Evolutionary conservation across 2,797 vertebrate genomes (phyloP).

Genomic region (Cryptoprocta ferox): DNA sequence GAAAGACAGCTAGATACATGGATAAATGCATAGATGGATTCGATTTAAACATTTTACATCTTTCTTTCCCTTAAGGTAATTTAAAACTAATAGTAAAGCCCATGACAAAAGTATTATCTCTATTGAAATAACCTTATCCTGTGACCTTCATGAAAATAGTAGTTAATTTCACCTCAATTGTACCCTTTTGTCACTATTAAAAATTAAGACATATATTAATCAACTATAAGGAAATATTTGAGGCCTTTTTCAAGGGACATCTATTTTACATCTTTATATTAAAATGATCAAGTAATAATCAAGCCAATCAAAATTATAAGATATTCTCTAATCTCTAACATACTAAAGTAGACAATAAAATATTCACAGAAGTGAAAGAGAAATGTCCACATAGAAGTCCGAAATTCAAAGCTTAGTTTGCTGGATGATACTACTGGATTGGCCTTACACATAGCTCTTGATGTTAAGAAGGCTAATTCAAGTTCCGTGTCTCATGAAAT

Average conservation of each 20-base stretch:
- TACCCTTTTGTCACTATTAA: neutral
- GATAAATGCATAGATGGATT: neutral
- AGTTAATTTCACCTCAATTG: neutral
- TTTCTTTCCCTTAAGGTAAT: neutral
- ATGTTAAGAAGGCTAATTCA: constrained; percentile 80
- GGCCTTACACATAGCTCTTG: constrained; percentile 71
- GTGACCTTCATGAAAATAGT: neutral
- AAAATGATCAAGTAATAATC: neutral
- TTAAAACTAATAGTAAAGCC: neutral
- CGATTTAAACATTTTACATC: neutral
- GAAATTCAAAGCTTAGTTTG: constrained; percentile 76
- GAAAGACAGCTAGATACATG: neutral
- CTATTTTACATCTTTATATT: neutral
- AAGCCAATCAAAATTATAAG: constrained; percentile 29
- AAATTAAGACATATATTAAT: neutral
- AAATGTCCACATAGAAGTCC: constrained; percentile 71
- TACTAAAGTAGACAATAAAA: neutral
- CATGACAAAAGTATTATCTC: constrained; percentile 26
- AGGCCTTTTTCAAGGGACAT: neutral
- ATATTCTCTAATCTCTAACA: neutral
- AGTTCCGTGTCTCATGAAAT: constrained; percentile 75
- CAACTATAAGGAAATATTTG: neutral
- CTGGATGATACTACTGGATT: constrained; percentile 45
- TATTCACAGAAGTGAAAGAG: constrained; percentile 54
- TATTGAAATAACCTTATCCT: neutral